Percentiles rank a stretch among this genome's conserved stretches.
Conservation (phyloP, 2,888 invertebrate genomes). For the Stramonita haemastoma region DNA sequence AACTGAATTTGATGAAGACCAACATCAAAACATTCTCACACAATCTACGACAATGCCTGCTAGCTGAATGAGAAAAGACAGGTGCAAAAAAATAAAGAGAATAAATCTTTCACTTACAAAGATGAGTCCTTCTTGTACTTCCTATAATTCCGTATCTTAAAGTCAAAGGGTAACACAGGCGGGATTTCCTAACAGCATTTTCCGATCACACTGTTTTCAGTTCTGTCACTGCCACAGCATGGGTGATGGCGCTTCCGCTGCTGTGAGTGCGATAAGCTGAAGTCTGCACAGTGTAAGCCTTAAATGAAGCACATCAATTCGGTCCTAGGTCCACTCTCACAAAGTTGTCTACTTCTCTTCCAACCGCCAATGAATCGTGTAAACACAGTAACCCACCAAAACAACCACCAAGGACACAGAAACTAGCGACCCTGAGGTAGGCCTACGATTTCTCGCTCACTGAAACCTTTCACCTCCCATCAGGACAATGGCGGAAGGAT, state of each 20-base stretch:
- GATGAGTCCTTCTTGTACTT: too few species aligned
- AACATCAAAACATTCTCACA: too few species aligned
- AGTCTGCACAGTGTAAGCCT: background rate
- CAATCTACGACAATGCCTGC: too few species aligned
- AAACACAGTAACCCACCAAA: background rate
- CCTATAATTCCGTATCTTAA: too few species aligned
- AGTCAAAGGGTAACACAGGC: too few species aligned
- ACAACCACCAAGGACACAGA: background rate
- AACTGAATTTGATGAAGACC: too few species aligned
- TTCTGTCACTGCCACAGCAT: background rate
- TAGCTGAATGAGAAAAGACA: too few species aligned
- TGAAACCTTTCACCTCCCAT: slow-evolving; percentile 33
- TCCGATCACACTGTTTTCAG: too few species aligned
- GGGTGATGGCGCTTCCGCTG: slow-evolving; percentile 15
- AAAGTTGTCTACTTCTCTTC: background rate
- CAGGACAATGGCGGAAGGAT: slow-evolving; percentile 34
- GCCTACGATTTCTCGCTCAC: slow-evolving; percentile 9
- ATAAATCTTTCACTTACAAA: too few species aligned
- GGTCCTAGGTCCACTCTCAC: background rate
- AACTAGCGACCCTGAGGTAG: background rate
- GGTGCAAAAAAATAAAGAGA: too few species aligned
- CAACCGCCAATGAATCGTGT: background rate
- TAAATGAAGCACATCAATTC: background rate
- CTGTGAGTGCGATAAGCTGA: background rate
- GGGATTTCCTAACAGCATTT: too few species aligned